These are phyloP conservation scores for Caenorhabditis latens DNA, from an alignment of 1,140 invertebrate genomes.

Conservation along the genomic window DNA sequence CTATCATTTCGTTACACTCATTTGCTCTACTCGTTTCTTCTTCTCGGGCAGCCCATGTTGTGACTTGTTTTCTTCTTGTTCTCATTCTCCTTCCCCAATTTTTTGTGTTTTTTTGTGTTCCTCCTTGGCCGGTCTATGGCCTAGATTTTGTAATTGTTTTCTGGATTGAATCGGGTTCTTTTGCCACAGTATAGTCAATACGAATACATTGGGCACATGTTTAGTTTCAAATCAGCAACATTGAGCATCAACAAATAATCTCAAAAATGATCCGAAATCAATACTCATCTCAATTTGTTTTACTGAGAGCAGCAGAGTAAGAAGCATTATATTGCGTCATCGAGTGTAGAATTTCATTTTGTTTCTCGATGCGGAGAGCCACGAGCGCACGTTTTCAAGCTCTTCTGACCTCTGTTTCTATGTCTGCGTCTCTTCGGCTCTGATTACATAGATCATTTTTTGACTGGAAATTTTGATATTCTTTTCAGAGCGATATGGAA, in stretches of 20 bases:
- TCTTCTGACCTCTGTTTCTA: neutral
- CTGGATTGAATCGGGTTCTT: neutral
- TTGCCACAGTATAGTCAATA: slow-evolving; percentile 2
- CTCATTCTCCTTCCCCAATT: slow-evolving; percentile 19
- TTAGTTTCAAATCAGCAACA: too few relatives aligned
- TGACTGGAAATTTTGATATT: too few relatives aligned
- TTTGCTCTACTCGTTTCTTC: slow-evolving; percentile 18
- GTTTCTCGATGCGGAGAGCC: neutral
- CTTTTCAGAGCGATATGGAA: slow-evolving; percentile 4
- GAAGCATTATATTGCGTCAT: slow-evolving; percentile 17
- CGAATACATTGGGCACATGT: neutral
- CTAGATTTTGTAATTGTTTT: slow-evolving; percentile 15
- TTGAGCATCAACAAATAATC: too few relatives aligned
- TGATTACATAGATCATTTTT: neutral
- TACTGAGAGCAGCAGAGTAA: neutral
- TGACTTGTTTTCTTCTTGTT: slow-evolving; percentile 39
- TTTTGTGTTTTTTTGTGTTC: slow-evolving; percentile 12
- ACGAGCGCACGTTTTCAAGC: neutral
- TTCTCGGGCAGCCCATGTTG: slow-evolving; percentile 11
- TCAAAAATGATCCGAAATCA: neutral
- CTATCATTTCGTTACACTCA: neutral
- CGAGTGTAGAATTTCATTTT: slow-evolving; percentile 8
- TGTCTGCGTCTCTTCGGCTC: neutral
- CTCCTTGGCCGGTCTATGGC: neutral
- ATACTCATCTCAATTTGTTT: neutral